Evolutionary conservation across 2,888 invertebrate genomes (phyloP), one percentile per base, ranked within the genome.

Genomic region (Lydus trimaculatus): DNA sequence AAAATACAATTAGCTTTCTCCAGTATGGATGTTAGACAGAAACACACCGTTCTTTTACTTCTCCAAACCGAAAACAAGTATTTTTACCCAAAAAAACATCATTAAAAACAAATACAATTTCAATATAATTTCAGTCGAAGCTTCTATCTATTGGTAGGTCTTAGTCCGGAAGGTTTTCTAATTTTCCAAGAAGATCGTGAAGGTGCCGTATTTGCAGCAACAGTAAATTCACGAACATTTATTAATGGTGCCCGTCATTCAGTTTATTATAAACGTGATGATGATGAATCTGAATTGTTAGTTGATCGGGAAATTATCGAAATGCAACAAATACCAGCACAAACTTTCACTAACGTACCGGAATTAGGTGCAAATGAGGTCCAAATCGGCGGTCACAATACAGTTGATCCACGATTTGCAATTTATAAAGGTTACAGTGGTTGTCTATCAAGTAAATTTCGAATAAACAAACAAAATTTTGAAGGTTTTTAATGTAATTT

Each of bases 1-100:
- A 94, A 94, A 84, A 90, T 95, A 31, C 94, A 95, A 84, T 83
- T 96, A 69, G 96, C 96, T 0, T 96, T 96, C 84, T 96, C 96
- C 0, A 94, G 93, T 72, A 91, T 91, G 78, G 92, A 94, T 83
- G 86, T 92, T 36, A 87, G 94, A 15, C 92, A 94, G 73, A 91
- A 93, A 78, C 93, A 92, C 79, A 93, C 93, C 3, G 92, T 94
- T 0, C 87, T 96, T 67, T 82, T 96, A 23, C 86, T 96, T 64
- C 87, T 96, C 5, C 94, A 95, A 85, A 94, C 95, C 0, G 94
- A 93, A 79, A 93, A 93, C 78, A 92, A 91, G 93, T 93, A 87
- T 86, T 87, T 78, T 0, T 6, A 5, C 0, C 36, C 13, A 15
- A 36, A 13, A 13, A 36, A 13, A 36, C 4, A 15, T 13, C n/a